phyloP scores from a whole-genome alignment of 2,888 invertebrate genomes.

The Calameuta filiformis region DNA sequence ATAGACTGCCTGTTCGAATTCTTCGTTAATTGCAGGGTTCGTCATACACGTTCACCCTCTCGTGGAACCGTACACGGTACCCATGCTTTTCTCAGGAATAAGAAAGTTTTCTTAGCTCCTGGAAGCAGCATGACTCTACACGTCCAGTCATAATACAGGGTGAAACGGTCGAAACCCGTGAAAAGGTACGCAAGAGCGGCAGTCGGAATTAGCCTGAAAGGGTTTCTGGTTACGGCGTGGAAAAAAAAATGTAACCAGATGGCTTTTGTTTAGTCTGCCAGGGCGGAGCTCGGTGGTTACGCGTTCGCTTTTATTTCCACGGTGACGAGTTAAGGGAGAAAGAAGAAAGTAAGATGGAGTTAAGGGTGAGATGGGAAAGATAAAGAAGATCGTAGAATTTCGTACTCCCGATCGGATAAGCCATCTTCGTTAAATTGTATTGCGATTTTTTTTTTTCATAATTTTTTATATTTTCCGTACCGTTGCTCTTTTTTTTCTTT shows the following conservation, averaged over 20 bases:
- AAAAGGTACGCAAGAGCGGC: constrained; percentile 7
- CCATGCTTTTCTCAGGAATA: not conserved
- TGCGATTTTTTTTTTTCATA: not conserved
- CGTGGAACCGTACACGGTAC: not conserved
- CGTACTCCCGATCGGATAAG: not conserved
- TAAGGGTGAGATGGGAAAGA: not conserved
- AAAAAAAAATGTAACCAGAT: constrained; percentile 44
- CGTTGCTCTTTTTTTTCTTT: not conserved
- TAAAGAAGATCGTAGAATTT: not conserved
- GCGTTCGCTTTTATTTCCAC: constrained; percentile 17
- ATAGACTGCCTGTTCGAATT: not conserved
- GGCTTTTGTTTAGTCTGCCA: constrained; percentile 54
- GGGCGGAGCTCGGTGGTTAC: constrained; percentile 22
- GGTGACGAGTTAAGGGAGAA: constrained; percentile 2
- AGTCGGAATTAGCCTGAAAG: constrained; percentile 34
- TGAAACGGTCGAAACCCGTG: not conserved
- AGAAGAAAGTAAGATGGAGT: not conserved
- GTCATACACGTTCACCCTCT: not conserved
- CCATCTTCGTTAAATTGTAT: not conserved
- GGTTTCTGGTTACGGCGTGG: constrained; percentile 34
- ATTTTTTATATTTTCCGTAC: not conserved
- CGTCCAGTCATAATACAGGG: constrained; percentile 7
- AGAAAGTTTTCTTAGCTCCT: not conserved
- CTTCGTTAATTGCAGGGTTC: not conserved
- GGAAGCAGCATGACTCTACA: not conserved